Percentiles rank a stretch among this genome's conserved stretches.
Evolutionary conservation across 2,113 vertebrate genomes (phyloP).

Genomic region (Labrus mixtus): DNA sequence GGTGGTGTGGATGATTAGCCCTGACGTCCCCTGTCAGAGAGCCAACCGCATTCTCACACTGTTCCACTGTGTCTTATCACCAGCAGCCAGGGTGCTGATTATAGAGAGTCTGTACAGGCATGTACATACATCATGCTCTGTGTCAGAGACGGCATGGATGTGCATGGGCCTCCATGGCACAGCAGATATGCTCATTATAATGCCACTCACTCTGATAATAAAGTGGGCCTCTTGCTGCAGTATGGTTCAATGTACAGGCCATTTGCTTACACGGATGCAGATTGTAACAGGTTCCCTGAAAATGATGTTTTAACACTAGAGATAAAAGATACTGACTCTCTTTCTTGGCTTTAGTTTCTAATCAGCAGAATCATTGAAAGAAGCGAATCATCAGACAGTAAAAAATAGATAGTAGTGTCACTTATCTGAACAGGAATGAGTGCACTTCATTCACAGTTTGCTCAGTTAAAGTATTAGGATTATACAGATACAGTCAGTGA

Average conservation of each 20-base stretch:
- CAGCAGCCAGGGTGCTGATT: slow-evolving; percentile 61
- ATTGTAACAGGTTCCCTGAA: not conserved
- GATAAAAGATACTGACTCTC: not conserved
- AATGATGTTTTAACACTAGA: no score
- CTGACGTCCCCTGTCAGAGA: slow-evolving; percentile 26
- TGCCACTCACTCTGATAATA: slow-evolving; percentile 40
- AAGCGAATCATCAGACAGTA: not conserved
- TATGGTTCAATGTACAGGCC: slow-evolving; percentile 11
- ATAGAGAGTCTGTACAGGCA: slow-evolving; percentile 49
- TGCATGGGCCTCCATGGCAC: slow-evolving; percentile 42
- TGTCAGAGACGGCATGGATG: slow-evolving; percentile 44
- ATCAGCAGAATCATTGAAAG: slow-evolving; percentile 2
- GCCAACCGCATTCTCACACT: slow-evolving; percentile 28
- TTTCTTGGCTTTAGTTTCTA: not conserved
- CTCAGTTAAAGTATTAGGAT: not conserved
- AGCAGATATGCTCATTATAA: slow-evolving; percentile 54
- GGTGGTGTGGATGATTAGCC: slow-evolving; percentile 2
- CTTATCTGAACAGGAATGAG: not conserved
- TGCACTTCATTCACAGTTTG: not conserved
- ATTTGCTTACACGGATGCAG: slow-evolving; percentile 5
- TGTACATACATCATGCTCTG: slow-evolving; percentile 53
- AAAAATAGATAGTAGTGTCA: no score
- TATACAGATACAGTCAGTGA: not conserved
- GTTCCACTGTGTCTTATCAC: slow-evolving; percentile 59
- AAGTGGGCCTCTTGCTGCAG: slow-evolving; percentile 9